Conservation (phyloP, 2,888 invertebrate genomes). For the Cyaniris semiargus region DNA sequence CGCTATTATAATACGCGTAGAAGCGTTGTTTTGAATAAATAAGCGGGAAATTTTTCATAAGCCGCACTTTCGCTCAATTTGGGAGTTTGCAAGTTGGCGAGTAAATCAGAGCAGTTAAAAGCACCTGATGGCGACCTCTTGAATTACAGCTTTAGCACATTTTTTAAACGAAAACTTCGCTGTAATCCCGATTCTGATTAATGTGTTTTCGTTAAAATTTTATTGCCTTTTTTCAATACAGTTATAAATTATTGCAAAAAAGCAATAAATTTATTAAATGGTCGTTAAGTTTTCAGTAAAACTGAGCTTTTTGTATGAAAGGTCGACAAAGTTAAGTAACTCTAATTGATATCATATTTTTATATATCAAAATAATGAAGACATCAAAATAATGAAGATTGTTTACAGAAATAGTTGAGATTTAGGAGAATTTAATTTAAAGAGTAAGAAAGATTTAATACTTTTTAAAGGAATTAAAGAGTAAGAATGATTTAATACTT, state of each 20-base stretch:
- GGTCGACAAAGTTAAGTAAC: no score
- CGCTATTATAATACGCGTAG: not conserved
- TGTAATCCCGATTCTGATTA: slow-evolving; percentile 38
- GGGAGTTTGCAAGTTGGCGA: slow-evolving; percentile 46
- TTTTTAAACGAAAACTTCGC: slow-evolving; percentile 43
- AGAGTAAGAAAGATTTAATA: no score
- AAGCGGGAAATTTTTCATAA: slow-evolving; percentile 40
- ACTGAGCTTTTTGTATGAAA: no score
- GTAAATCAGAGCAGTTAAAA: slow-evolving; percentile 50
- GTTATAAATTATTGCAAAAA: not conserved
- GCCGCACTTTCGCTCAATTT: slow-evolving; percentile 38
- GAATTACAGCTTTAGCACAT: slow-evolving; percentile 47
- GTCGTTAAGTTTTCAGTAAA: no score
- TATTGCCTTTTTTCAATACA: slow-evolving; percentile 4
- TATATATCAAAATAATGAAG: no score
- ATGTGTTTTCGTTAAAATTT: slow-evolving; percentile 35
- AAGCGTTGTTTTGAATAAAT: slow-evolving; percentile 15
- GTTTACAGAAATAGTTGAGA: no score
- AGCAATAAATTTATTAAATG: not conserved
- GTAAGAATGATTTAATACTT: no score
- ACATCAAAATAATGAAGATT: no score
- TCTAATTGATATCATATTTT: no score
- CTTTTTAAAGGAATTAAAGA: no score
- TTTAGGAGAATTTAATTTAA: no score
- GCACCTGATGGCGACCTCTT: slow-evolving; percentile 49